Percentiles rank a stretch among this genome's conserved stretches.
Conservation (phyloP, 2,888 invertebrate genomes). For the Syrista parreyssii region DNA sequence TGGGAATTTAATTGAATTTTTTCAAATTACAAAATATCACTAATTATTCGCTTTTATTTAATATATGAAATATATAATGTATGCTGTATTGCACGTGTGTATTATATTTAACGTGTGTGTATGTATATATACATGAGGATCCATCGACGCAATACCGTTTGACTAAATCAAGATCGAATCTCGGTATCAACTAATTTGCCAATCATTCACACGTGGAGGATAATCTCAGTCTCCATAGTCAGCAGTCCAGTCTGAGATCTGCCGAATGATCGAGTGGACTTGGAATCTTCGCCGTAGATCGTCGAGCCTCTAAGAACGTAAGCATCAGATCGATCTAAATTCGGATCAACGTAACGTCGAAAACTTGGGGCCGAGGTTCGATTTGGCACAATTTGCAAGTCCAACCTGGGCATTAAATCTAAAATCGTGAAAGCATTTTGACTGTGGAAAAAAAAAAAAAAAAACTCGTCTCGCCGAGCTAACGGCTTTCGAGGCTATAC, state of each 20-base stretch:
- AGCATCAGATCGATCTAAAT: background rate
- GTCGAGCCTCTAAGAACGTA: background rate
- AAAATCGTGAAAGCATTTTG: too few relatives aligned
- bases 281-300: background rate
- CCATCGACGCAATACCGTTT: background rate
- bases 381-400: background rate
- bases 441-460: background rate
- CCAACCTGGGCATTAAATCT: background rate
- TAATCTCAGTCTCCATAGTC: background rate
- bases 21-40: too few relatives aligned
- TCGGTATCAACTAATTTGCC: background rate
- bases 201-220: background rate
- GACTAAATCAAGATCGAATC: background rate
- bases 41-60: too few relatives aligned
- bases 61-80: fast-evolving
- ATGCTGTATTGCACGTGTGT: too few relatives aligned
- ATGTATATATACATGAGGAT: too few relatives aligned
- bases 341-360: background rate
- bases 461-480: background rate
- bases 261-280: background rate
- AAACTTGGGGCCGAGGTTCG: background rate
- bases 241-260: background rate
- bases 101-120: too few relatives aligned
- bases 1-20: too few relatives aligned
- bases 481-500: background rate